Conservation (phyloP, 64 coral and sea anemone genomes). For the Montipora cactus region DNA sequence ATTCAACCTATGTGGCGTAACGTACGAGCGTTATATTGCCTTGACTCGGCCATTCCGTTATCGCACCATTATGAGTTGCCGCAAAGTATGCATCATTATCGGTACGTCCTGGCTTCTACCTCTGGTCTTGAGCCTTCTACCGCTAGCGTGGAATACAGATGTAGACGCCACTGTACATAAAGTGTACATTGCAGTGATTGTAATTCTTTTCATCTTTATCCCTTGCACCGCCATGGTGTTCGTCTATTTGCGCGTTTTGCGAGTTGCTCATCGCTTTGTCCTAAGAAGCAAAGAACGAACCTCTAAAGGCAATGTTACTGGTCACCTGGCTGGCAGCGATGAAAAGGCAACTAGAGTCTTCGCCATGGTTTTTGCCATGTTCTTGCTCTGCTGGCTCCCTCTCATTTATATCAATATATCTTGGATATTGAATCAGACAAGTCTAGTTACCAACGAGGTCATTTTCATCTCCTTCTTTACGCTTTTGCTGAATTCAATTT, state of each 20-base stretch:
- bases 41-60: conserved; percentile 81
- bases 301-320: conserved; percentile 48
- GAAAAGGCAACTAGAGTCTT: conserved; percentile 70
- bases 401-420: conserved; percentile 88
- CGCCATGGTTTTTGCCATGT: conserved; percentile 65
- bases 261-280: conserved; percentile 70
- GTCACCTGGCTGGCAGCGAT: conserved; percentile 57
- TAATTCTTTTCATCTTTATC: conserved; percentile 69
- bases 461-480: conserved; percentile 77
- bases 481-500: conserved; percentile 62
- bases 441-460: conserved; percentile 54
- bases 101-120: conserved; percentile 62
- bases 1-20: conserved; percentile 82
- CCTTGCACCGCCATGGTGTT: conserved; percentile 69
- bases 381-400: conserved; percentile 77
- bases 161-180: conserved; percentile 33
- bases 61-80: conserved; percentile 53
- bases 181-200: conserved; percentile 56
- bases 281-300: conserved; percentile 40
- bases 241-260: conserved; percentile 60
- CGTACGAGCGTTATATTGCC: conserved; percentile 82
- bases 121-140: conserved; percentile 58
- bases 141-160: conserved; percentile 78
- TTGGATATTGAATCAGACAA: conserved; percentile 35
- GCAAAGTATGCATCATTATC: conserved; percentile 41